Evolutionary conservation across 2,888 invertebrate species (phyloP), one percentile per base, ranked within the genome.

Genomic region (Crossocerus cetratus): DNA sequence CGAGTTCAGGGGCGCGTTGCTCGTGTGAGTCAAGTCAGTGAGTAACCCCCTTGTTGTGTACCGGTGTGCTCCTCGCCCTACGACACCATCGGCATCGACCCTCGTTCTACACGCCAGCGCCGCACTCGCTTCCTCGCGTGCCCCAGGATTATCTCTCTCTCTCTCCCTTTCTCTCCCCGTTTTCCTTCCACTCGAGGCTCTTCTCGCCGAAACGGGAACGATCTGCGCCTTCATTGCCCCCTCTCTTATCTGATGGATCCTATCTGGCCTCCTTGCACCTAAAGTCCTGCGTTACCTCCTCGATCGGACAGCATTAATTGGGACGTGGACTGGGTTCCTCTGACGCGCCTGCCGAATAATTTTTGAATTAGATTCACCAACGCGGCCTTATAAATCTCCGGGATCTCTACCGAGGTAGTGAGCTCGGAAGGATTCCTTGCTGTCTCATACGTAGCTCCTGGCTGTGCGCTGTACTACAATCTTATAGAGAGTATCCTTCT

Each of bases 1-100:
- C 20, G 68, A 54, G 57, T 66, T 72, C 65, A 76, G 65, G 60
- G 66, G 56, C 56, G 76, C 65, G 69, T 62, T 63, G 64, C 74
- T 73, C 66, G 73, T 61, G 60, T 57, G 73, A 78, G 77, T 65
- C 68, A 74, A 77, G 76, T 65, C 63, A 73, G 69, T 57, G 74
- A 77, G 63, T 77, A 77, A 77, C 73, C 70, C 70, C 69, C 64
- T 67, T 61, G 11, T 32, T 32, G 5, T 32, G 60, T 74, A 71
- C 70, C 44, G 63, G 32, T 43, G 58, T 32, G 8, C 32, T 32
- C 2, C 32, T 32, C 62, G 65, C 65, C 56, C 57, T 20, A 42
- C 11, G 11, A 32, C 63, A 45, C 66, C 60, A 64, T 62, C 62
- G 63, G 60, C 64, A 76, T 70, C 69, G 69, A 74, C 69, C 67